Evolutionary conservation across 2,888 invertebrate species (phyloP), one percentile per base, ranked within the genome.

Genomic region (Heliconius cydno): DNA sequence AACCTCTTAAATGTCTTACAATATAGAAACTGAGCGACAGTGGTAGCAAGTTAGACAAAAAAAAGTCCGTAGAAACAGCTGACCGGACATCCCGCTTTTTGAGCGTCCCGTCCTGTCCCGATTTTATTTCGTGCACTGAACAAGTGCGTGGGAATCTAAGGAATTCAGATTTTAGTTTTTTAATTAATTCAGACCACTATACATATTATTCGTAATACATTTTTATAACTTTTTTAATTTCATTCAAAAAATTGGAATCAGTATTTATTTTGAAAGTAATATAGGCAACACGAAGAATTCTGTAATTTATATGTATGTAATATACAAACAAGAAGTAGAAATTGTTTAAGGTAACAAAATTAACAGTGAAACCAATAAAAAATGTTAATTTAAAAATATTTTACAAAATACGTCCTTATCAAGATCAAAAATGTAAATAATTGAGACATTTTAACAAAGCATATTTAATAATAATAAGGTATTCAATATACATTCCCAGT

Each of bases 81-180:
- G 82, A 82, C 82, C 82, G 82, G 81, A 82, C 67, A 81, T 81
- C 82, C 82, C 65, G 72, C 70, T 78, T 80, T 82, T 80, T 75
- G 76, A 71, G 41, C 73, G 76, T 78, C 72, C 75, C 60, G 60
- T 52, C 52, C 52, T 22, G 78, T 78, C 75, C 71, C 68, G 77
- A 74, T 76, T 79, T 72, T 34, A 38, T 68, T 60, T 67, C 28
- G 41, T 34, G 38, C 30, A 46, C 19, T n/a, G 41, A 79, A 76
- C 63, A 70, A 79, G 68, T 68, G 68, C 75, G 60, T 75, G 71
- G 79, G 79, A 79, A 75, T 63, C 75, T 75, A 75, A 75, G 73
- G 75, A 41, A 65, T 75, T 65, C 38, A 41, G 75, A 75, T 65
- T 30, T 65, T 75, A 65, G 28, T 12, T 22, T 25, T 7, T 75